Evolutionary conservation across 2,888 invertebrate species (phyloP).

Genomic region (Lysandra bellargus): DNA sequence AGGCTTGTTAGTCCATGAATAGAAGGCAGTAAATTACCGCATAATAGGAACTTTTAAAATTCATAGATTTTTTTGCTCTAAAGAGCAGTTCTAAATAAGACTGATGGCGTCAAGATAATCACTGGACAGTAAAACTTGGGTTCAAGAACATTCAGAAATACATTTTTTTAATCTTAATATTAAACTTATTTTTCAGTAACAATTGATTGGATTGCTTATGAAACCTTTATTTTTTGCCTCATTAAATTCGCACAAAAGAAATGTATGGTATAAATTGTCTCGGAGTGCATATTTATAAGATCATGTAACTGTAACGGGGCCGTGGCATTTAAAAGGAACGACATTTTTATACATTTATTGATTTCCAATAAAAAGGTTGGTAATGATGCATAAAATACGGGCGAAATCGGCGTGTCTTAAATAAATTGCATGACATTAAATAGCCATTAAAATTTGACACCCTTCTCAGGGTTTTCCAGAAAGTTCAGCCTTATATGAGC

Average conservation of each 20-base stretch:
- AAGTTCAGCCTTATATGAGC: not conserved
- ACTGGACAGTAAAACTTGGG: not conserved
- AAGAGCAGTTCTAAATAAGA: not conserved
- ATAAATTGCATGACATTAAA: conserved; percentile 14
- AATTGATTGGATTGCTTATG: not conserved
- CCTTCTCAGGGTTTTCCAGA: conserved; percentile 22
- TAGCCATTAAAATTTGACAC: conserved; percentile 10
- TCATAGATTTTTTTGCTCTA: not conserved
- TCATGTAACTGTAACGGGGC: conserved; percentile 34
- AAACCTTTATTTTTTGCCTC: conserved; percentile 12
- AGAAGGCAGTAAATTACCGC: not conserved
- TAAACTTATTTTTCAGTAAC: not conserved
- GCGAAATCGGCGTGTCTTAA: not conserved
- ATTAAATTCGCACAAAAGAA: conserved; percentile 14
- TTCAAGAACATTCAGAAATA: not conserved
- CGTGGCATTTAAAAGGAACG: conserved; percentile 34
- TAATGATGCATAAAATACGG: conserved; percentile 16
- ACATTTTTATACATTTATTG: conserved; percentile 32
- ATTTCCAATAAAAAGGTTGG: conserved; percentile 14
- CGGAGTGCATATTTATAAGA: conserved; percentile 30
- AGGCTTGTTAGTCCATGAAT: not conserved
- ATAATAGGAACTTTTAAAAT: not conserved
- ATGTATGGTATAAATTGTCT: conserved; percentile 21
- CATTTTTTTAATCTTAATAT: not conserved
- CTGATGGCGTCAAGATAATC: too few species aligned